Conservation (phyloP, 2,888 invertebrate genomes). For the Chrysomela aeneicollis region DNA sequence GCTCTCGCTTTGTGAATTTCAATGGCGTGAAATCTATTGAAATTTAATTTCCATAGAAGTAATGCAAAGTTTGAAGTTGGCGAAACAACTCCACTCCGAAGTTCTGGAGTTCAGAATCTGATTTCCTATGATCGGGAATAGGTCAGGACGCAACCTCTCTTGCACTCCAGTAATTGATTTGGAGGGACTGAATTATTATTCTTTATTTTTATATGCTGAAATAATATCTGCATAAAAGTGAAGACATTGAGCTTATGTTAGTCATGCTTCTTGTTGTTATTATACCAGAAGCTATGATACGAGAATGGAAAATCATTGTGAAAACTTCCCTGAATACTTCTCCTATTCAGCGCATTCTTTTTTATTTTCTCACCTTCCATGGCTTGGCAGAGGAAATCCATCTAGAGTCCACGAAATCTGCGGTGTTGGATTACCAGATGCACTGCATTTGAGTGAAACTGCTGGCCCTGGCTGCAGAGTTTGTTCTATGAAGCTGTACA, state of each 20-base stretch:
- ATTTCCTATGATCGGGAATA: slow-evolving; percentile 31
- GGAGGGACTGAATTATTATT: neutral
- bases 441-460: slow-evolving; percentile 79
- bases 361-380: slow-evolving; percentile 58
- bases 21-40: neutral
- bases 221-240: too few relatives aligned
- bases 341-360: too few relatives aligned
- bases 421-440: slow-evolving; percentile 80
- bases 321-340: too few relatives aligned
- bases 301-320: too few relatives aligned
- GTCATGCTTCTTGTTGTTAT: too few relatives aligned
- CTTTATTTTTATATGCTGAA: too few relatives aligned
- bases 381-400: slow-evolving; percentile 74
- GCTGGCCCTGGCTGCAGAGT: slow-evolving; percentile 81
- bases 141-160: slow-evolving; percentile 23
- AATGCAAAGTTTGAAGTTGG: slow-evolving; percentile 4
- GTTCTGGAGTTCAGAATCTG: slow-evolving; percentile 18
- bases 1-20: neutral
- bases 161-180: slow-evolving; percentile 24
- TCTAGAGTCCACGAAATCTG: slow-evolving; percentile 79
- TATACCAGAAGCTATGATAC: too few relatives aligned
- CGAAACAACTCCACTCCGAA: slow-evolving; percentile 19
- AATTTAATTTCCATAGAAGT: slow-evolving; percentile 16
- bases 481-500: slow-evolving; percentile 80
- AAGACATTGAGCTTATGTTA: too few relatives aligned